Conservation (phyloP, 1,140 invertebrate species). For the Harlomillsia oculata region DNA sequence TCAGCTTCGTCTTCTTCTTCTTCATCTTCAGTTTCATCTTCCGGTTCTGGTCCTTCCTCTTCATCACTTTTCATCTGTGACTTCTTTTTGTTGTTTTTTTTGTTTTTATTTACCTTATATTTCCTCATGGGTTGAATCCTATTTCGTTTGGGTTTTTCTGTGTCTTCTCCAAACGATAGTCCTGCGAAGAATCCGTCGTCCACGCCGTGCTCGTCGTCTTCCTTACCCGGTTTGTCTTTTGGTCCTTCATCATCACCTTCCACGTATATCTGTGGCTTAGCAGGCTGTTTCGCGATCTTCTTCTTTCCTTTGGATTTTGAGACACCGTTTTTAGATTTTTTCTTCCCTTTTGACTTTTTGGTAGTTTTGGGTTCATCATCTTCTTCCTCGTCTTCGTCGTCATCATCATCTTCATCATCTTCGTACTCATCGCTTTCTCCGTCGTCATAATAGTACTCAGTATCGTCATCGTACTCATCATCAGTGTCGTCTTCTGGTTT, state of each 20-base stretch:
- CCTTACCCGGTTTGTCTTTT: neutral
- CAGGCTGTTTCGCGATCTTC: too few species aligned
- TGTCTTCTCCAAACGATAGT: neutral
- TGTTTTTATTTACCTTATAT: neutral
- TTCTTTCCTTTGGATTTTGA: too few species aligned
- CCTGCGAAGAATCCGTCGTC: neutral
- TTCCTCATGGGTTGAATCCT: neutral
- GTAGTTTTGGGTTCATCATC: neutral
- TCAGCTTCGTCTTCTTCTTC: conserved; percentile 11
- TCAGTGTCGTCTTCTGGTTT: conserved; percentile 1
- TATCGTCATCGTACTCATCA: conserved; percentile 3
- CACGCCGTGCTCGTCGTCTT: conserved; percentile 11
- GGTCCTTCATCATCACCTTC: conserved; percentile 6
- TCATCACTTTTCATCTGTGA: neutral
- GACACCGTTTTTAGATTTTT: neutral
- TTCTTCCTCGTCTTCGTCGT: neutral
- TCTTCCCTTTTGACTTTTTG: neutral
- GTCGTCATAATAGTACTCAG: too few species aligned
- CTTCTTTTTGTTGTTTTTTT: neutral
- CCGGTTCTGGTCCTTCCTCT: too few species aligned
- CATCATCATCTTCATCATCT: conserved; percentile 1
- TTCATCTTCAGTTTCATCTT: conserved; percentile 3
- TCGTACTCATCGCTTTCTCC: neutral
- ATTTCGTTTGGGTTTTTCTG: neutral
- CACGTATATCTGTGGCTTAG: too few species aligned